Percentiles rank a stretch among this genome's conserved stretches.
Conservation (phyloP, 2,888 invertebrate genomes). For the Agrotis clavis region DNA sequence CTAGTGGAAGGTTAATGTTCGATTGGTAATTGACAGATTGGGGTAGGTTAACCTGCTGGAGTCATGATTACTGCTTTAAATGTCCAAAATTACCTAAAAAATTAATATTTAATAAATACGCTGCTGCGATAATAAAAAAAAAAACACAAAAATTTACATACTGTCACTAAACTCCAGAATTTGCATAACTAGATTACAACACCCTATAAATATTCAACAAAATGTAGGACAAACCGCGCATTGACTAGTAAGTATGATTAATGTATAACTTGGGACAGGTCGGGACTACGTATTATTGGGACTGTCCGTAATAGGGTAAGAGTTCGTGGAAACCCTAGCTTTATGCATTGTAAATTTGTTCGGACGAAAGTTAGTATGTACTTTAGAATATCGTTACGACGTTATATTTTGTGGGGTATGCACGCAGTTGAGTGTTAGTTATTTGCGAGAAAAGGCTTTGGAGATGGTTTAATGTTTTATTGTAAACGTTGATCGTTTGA, state of each 20-base stretch:
- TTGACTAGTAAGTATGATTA: conserved; percentile 83
- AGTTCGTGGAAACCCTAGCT: conserved; percentile 62
- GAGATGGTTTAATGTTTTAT: conserved; percentile 26
- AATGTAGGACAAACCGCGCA: conserved; percentile 71
- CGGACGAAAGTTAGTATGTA: conserved; percentile 19
- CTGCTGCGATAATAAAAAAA: too few species aligned
- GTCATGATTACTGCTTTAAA: neutral
- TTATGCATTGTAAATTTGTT: conserved; percentile 52
- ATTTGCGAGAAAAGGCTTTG: neutral
- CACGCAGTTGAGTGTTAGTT: conserved; percentile 37
- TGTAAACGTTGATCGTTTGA: conserved; percentile 9
- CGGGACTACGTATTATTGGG: conserved; percentile 71
- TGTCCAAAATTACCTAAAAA: too few species aligned
- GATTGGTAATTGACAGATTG: too few species aligned
- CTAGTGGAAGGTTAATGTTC: too few species aligned
- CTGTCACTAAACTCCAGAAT: neutral
- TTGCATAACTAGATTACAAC: conserved; percentile 47
- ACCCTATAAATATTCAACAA: conserved; percentile 66
- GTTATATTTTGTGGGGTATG: conserved; percentile 33
- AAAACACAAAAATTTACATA: neutral
- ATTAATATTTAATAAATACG: neutral
- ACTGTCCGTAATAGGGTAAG: conserved; percentile 66
- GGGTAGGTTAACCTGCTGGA: too few species aligned
- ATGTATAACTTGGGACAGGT: conserved; percentile 82
- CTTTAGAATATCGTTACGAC: conserved; percentile 28